Evolutionary conservation across 2,113 vertebrate species (phyloP).

Genomic region (Malurus elegans): DNA sequence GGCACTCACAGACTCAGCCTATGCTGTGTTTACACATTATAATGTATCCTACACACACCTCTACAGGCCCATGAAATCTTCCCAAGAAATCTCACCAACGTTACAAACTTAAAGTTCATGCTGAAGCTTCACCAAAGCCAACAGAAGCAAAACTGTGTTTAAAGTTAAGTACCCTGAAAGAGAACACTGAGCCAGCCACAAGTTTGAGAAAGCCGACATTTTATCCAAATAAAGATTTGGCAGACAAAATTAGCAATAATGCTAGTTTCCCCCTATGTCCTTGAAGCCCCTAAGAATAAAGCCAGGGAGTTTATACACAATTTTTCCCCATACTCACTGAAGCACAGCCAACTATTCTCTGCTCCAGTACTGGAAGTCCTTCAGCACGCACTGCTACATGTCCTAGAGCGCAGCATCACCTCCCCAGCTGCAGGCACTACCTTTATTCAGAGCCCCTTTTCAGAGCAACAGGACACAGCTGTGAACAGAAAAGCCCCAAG

Average conservation of each 20-base stretch:
- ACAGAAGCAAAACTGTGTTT: neutral
- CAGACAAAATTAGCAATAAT: neutral
- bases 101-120: neutral
- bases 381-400: neutral
- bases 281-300: neutral
- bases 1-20: neutral
- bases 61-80: neutral
- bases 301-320: neutral
- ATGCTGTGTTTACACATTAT: neutral
- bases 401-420: neutral
- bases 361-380: accelerated
- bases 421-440: neutral
- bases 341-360: neutral
- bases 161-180: neutral
- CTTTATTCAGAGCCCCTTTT: neutral
- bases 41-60: neutral
- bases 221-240: neutral
- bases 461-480: neutral
- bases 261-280: accelerated
- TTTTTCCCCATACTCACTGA: neutral
- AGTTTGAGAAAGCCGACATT: neutral
- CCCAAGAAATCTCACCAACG: neutral
- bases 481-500: neutral
- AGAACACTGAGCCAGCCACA: neutral
- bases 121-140: neutral